phyloP scores from a whole-genome alignment of 1,140 invertebrate genomes.

The Drosophila hydei region DNA sequence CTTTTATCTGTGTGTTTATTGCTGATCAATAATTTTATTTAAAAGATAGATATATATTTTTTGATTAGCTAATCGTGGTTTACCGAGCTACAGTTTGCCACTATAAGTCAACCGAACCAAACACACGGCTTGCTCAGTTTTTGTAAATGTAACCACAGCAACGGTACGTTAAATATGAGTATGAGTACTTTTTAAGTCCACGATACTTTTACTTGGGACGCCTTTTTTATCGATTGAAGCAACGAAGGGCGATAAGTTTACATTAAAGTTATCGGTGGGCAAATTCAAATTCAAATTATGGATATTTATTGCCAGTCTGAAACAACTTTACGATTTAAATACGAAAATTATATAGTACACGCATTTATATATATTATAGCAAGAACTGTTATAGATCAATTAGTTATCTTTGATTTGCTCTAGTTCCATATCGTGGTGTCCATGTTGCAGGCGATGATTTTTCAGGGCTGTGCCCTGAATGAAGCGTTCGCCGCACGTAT shows the following conservation, averaged over 20 bases:
- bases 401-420: neutral
- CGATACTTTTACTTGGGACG: neutral
- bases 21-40: conserved; percentile 24
- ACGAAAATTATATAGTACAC: neutral
- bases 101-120: neutral
- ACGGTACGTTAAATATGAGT: neutral
- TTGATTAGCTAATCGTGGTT: conserved; percentile 10
- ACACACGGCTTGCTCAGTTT: conserved; percentile 19
- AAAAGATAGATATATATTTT: conserved; percentile 2
- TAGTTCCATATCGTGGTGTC: conserved; percentile 55
- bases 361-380: too few relatives aligned
- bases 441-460: conserved; percentile 70
- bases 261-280: neutral
- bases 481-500: conserved; percentile 76
- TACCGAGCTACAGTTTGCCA: neutral
- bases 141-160: conserved; percentile 15
- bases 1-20: conserved; percentile 19
- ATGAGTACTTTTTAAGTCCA: neutral
- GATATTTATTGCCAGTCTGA: neutral
- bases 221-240: conserved; percentile 1
- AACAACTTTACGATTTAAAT: neutral
- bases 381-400: neutral
- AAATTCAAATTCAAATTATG: neutral
- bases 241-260: neutral
- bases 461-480: conserved; percentile 81